Evolutionary conservation across 2,888 invertebrate genomes (phyloP).

Genomic region (Gonocerus acuteangulatus): DNA sequence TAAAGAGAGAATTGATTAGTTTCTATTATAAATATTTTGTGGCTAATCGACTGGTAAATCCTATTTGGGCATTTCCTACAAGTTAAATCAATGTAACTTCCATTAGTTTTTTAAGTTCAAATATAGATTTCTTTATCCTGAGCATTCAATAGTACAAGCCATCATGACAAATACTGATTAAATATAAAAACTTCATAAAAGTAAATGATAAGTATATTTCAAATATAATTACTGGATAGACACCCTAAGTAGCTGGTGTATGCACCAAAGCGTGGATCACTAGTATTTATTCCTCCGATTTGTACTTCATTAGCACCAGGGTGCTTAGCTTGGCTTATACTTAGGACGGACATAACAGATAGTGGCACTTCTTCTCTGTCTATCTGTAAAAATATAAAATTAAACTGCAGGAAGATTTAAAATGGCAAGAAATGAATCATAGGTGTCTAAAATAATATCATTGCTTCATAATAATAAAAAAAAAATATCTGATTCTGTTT

Average conservation of each 20-base stretch:
- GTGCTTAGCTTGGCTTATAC: conserved; percentile 54
- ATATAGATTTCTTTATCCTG: too few relatives aligned
- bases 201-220: too few relatives aligned
- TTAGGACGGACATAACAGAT: conserved; percentile 59
- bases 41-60: too few relatives aligned
- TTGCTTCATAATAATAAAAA: not conserved
- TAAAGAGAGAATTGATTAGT: too few relatives aligned
- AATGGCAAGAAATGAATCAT: not conserved
- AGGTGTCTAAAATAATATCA: not conserved
- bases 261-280: conserved; percentile 69
- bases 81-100: too few relatives aligned
- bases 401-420: not conserved
- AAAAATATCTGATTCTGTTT: not conserved
- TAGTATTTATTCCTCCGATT: conserved; percentile 77
- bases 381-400: conserved; percentile 53
- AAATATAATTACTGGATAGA: conserved; percentile 64
- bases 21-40: too few relatives aligned
- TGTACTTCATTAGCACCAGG: conserved; percentile 69
- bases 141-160: too few relatives aligned
- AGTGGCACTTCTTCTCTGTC: conserved; percentile 68
- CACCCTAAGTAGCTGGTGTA: conserved; percentile 85
- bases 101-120: too few relatives aligned
- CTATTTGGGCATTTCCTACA: too few relatives aligned
- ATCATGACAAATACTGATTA: too few relatives aligned
- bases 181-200: too few relatives aligned